A percentile compares a stretch with the other conserved stretches of the same genome.
Conservation (phyloP, 2,113 vertebrate species). For the Solea senegalensis region DNA sequence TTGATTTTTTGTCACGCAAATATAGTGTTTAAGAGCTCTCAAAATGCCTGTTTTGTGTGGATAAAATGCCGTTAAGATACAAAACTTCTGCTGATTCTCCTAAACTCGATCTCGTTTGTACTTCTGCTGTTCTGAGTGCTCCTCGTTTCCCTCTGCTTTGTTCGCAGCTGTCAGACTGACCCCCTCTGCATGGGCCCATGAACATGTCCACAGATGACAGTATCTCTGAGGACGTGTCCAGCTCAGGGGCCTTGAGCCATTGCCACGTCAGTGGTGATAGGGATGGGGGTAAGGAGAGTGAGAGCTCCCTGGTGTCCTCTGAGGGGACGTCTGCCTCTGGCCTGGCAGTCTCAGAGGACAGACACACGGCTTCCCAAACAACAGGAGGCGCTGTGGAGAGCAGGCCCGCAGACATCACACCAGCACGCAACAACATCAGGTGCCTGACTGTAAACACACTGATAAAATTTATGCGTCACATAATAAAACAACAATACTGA, state of each 20-base stretch:
- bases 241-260: slow-evolving; percentile 76
- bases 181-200: slow-evolving; percentile 69
- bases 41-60: too few relatives aligned
- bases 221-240: slow-evolving; percentile 84
- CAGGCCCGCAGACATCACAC: slow-evolving; percentile 63
- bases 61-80: too few relatives aligned
- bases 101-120: too few relatives aligned
- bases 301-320: slow-evolving; percentile 77
- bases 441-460: slow-evolving; percentile 27
- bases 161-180: slow-evolving; percentile 63
- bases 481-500: not conserved
- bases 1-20: too few relatives aligned
- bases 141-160: not conserved
- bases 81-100: too few relatives aligned
- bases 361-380: slow-evolving; percentile 71
- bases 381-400: slow-evolving; percentile 72
- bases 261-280: slow-evolving; percentile 71
- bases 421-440: slow-evolving; percentile 81
- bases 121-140: not conserved
- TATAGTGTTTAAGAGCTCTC: too few relatives aligned
- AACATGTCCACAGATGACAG: slow-evolving; percentile 86
- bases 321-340: slow-evolving; percentile 80
- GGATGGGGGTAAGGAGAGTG: slow-evolving; percentile 73
- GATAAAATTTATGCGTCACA: not conserved
- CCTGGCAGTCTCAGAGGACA: slow-evolving; percentile 79